Conservation (phyloP, 1,140 invertebrate species). For the Laupala kohalensis region DNA sequence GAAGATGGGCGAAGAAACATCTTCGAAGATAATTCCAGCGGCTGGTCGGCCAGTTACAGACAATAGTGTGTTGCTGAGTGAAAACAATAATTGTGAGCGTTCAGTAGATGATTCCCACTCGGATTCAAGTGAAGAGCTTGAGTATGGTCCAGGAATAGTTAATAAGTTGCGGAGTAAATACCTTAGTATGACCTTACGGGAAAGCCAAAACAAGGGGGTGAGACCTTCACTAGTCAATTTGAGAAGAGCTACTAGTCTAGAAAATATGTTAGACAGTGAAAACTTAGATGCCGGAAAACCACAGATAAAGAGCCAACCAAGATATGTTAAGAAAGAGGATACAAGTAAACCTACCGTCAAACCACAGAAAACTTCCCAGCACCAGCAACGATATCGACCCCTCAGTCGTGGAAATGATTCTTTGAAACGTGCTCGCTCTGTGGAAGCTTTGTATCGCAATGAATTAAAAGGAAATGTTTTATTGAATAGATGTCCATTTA, state of each 20-base stretch:
- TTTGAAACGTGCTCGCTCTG: constrained; percentile 70
- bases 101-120: constrained; percentile 31
- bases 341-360: constrained; percentile 5
- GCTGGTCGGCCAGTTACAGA: constrained; percentile 16
- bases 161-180: constrained; percentile 73
- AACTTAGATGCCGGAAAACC: constrained; percentile 19
- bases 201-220: constrained; percentile 40
- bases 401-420: constrained; percentile 36
- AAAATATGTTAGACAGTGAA: constrained; percentile 65
- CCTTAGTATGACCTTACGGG: constrained; percentile 61
- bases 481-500: not conserved
- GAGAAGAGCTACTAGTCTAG: constrained; percentile 66
- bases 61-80: constrained; percentile 18
- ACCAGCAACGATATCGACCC: constrained; percentile 16
- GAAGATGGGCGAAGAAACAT: constrained; percentile 16
- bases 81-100: constrained; percentile 16
- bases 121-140: constrained; percentile 59
- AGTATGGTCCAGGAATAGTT: constrained; percentile 85
- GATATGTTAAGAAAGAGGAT: constrained; percentile 13
- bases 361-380: constrained; percentile 14
- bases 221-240: constrained; percentile 48
- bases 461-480: not conserved
- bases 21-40: constrained; percentile 19
- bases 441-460: constrained; percentile 54
- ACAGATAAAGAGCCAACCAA: constrained; percentile 16